These are phyloP conservation scores for Leucoptera coffeella DNA, from an alignment of 2,888 invertebrate genomes.

Conservation along the genomic window DNA sequence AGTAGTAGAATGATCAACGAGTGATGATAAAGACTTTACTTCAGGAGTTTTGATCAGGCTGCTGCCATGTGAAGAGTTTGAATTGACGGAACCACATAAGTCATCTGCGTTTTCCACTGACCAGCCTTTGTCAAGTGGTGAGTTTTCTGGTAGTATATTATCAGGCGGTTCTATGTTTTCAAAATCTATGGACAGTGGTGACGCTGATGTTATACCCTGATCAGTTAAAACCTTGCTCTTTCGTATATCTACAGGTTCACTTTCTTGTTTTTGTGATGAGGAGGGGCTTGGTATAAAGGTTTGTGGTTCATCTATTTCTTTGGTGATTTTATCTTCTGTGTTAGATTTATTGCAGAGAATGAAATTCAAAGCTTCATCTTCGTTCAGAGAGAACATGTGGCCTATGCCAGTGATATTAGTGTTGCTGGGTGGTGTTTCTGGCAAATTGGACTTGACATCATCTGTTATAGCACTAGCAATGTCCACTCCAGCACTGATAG, in stretches of 20 bases:
- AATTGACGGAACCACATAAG: slow-evolving; percentile 39
- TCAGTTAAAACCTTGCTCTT: too few species aligned
- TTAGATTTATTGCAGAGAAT: slow-evolving; percentile 59
- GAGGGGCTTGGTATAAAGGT: neutral
- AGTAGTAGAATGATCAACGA: slow-evolving; percentile 27
- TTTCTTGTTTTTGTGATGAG: neutral
- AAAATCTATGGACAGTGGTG: slow-evolving; percentile 23
- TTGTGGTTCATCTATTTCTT: neutral
- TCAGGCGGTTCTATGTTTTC: slow-evolving; percentile 24
- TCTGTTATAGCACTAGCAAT: slow-evolving; percentile 59
- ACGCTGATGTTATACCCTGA: slow-evolving; percentile 14
- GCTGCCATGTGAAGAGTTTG: slow-evolving; percentile 46
- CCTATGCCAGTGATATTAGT: slow-evolving; percentile 33
- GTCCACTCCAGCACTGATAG: slow-evolving; percentile 71
- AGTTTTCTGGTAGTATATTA: slow-evolving; percentile 53
- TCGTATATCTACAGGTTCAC: neutral
- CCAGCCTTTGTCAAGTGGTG: slow-evolving; percentile 57
- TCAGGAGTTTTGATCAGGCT: slow-evolving; percentile 46
- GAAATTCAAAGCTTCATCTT: slow-evolving; percentile 67
- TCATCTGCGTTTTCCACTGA: slow-evolving; percentile 50
- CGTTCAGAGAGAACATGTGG: slow-evolving; percentile 50
- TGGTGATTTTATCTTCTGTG: neutral
- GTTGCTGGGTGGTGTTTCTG: slow-evolving; percentile 23
- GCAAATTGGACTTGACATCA: slow-evolving; percentile 29
- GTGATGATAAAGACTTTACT: slow-evolving; percentile 36